These are phyloP conservation scores for Ambastaia sidthimunki DNA, from an alignment of 2,797 vertebrate species.

Conservation along the genomic window DNA sequence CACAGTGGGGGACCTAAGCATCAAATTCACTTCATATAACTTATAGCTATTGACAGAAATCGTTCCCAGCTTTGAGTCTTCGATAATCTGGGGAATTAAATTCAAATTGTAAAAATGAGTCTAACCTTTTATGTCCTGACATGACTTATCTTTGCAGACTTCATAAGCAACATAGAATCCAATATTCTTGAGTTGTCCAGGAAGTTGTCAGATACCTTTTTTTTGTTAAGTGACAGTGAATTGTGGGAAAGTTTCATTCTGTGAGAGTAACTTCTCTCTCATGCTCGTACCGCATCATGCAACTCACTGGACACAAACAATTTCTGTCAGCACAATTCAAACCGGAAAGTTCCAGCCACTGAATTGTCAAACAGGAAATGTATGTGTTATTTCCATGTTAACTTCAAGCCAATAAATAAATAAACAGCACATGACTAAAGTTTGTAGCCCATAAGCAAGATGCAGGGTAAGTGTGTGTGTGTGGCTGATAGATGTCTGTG, in stretches of 20 bases:
- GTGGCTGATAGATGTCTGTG: slow-evolving; percentile 58
- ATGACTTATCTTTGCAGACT: slow-evolving; percentile 30
- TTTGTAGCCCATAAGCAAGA: slow-evolving; percentile 39
- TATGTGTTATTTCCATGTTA: background rate
- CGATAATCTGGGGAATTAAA: slow-evolving; percentile 48
- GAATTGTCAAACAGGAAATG: background rate
- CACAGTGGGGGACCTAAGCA: slow-evolving; percentile 52
- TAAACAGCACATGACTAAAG: slow-evolving; percentile 19
- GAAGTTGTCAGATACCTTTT: slow-evolving; percentile 14
- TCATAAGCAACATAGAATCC: slow-evolving; percentile 29
- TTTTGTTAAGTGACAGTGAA: background rate
- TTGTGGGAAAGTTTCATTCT: background rate
- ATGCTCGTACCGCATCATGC: background rate
- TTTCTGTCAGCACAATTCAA: background rate
- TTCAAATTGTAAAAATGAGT: slow-evolving; percentile 25
- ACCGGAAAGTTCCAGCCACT: background rate
- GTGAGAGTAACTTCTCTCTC: background rate
- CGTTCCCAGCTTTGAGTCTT: slow-evolving; percentile 55
- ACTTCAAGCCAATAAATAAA: slow-evolving; percentile 44
- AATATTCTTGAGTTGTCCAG: background rate
- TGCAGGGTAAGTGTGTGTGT: slow-evolving; percentile 18
- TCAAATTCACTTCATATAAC: slow-evolving; percentile 51
- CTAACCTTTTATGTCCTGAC: slow-evolving; percentile 17
- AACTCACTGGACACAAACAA: background rate
- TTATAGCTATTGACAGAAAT: slow-evolving; percentile 58